A percentile compares a stretch with the other conserved stretches of the same genome.
Conservation (phyloP, 2,797 vertebrate species). For the Falco concolor region DNA sequence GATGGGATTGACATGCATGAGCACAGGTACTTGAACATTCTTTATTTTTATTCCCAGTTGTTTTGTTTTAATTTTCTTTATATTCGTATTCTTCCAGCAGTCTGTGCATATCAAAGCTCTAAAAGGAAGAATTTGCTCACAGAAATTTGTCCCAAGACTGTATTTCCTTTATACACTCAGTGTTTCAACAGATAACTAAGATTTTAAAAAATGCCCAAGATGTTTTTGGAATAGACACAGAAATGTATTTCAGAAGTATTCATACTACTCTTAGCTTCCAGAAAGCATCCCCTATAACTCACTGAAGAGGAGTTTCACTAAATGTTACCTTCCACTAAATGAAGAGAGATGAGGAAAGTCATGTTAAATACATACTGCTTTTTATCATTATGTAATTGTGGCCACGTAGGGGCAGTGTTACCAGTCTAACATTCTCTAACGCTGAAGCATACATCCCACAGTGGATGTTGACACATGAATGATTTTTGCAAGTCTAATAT, state of each 20-base stretch:
- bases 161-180: background rate
- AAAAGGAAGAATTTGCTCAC: background rate
- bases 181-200: background rate
- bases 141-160: background rate
- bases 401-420: conserved; percentile 34
- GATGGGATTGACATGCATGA: background rate
- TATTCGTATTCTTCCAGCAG: background rate
- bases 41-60: rapidly evolving
- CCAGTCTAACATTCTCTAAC: background rate
- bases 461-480: background rate
- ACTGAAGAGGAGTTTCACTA: background rate
- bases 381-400: rapidly evolving
- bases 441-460: rapidly evolving
- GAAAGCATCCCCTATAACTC: background rate
- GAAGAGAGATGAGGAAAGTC: background rate
- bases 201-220: background rate
- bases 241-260: background rate
- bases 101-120: background rate
- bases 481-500: background rate
- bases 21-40: background rate
- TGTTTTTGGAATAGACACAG: background rate
- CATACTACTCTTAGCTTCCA: background rate
- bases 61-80: background rate
- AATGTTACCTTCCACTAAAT: background rate
- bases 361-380: rapidly evolving